Conservation (phyloP, 2,888 invertebrate species). For the Eupeodes luniger region DNA sequence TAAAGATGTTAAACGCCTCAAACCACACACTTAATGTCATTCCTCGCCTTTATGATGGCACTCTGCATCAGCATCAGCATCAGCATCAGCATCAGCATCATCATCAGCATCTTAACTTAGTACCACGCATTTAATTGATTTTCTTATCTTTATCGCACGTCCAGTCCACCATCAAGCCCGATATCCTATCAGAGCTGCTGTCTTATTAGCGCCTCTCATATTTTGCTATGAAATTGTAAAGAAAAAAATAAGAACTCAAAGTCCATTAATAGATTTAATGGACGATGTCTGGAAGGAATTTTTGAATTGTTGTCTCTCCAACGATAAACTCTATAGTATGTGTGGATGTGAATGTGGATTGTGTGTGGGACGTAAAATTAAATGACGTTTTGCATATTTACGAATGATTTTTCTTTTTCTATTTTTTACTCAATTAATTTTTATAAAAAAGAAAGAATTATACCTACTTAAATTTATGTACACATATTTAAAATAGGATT, state of each 20-base stretch:
- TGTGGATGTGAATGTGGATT: constrained; percentile 16
- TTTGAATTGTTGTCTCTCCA: constrained; percentile 23
- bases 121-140: constrained; percentile 70
- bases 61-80: constrained; percentile 30
- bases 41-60: constrained; percentile 27
- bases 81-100: constrained; percentile 19
- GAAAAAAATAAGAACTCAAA: constrained; percentile 14
- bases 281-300: constrained; percentile 38
- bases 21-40: constrained; percentile 18
- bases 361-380: constrained; percentile 51
- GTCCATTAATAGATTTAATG: constrained; percentile 57
- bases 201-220: constrained; percentile 39
- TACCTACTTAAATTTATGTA: background rate
- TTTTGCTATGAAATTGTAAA: background rate
- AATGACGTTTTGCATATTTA: constrained; percentile 32
- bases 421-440: constrained; percentile 49
- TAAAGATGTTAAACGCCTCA: background rate
- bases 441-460: background rate
- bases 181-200: constrained; percentile 28
- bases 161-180: constrained; percentile 47
- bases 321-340: background rate
- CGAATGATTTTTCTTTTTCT: background rate
- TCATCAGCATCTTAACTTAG: constrained; percentile 35
- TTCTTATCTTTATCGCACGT: constrained; percentile 71
- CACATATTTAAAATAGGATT: constrained; percentile 42